Base-by-base conservation (phyloP, 2,797 vertebrate genomes). In the Poeciliopsis turneri region DNA sequence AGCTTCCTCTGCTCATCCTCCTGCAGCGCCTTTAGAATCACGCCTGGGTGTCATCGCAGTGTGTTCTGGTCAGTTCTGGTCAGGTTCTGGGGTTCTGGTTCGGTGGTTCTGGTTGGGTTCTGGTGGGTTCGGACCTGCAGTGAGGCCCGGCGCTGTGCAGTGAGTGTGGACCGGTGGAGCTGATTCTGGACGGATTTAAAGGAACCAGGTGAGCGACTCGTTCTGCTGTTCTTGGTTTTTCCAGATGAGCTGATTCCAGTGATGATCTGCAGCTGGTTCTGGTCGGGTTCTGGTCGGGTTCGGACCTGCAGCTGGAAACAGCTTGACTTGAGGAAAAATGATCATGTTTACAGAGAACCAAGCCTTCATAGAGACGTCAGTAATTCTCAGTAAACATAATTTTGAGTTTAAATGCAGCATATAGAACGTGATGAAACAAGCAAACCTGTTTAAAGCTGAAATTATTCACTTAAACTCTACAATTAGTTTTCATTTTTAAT, bases 1-100 rank as follows among this genome's bases (percentile, higher is more conserved):
- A 87, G 84, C 84, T 86, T 28, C 6, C 74, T 2, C 70, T 57
- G 76, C 39, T 89, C 79, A 88, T 88, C 83, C 85, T 80, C 68
- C 0, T 9, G 33, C 87, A 80, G 85, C 6, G 3, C 68, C 71
- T 46, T 41, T 61, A 86, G 72, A 78, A 61, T 80, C 77, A 79
- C 76, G 64, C 83, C 74, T 82, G 75, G 57, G 18, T 68, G 66
- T 64, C 16, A 0, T 30, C 0, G 2, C 57, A 68, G 30, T 72
- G 49, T 78, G 83, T 77, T 79, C 43, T 9, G 53, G 76, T 61
- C 80, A 80, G 72, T 69, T 57, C 59, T 47, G 46, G 15, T 47
- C 15, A 0, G 16, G 16, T 20, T 49, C 16, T 49, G 47, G 0
- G 43, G 43, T 45, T 45, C 43, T 45, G 43, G 2, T 43, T 30